Conservation (phyloP, 2,113 vertebrate genomes). For the Prochilodus magdalenae region DNA sequence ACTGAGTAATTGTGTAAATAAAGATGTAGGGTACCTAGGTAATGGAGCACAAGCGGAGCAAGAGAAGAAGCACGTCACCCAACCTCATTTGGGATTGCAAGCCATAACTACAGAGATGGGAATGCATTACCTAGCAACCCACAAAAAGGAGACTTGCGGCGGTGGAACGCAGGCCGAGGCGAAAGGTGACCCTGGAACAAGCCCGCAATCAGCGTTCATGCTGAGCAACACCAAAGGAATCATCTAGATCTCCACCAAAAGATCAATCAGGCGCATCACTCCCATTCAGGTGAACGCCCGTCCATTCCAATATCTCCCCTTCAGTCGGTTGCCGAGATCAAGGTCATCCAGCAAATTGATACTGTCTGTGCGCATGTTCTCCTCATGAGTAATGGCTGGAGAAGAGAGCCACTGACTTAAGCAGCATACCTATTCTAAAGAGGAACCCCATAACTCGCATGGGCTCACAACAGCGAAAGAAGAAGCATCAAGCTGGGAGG, state of each 20-base stretch:
- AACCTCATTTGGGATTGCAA: conserved; percentile 7
- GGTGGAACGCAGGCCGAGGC: conserved; percentile 56
- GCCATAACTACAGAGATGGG: conserved; percentile 1
- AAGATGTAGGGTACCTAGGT: not conserved
- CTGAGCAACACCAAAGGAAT: conserved; percentile 52
- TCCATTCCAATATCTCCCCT: conserved; percentile 69
- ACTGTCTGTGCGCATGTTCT: conserved; percentile 71
- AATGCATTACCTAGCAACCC: conserved; percentile 66
- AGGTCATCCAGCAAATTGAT: conserved; percentile 70
- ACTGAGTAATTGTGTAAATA: not conserved
- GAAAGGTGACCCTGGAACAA: conserved; percentile 56
- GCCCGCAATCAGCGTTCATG: conserved; percentile 66
- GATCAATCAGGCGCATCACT: conserved; percentile 67
- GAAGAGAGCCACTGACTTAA: conserved; percentile 33
- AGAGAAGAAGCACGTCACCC: not conserved
- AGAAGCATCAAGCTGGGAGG: no score
- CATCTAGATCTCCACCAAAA: conserved; percentile 61
- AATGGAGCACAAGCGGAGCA: not conserved
- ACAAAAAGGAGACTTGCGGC: conserved; percentile 55
- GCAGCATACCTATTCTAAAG: not conserved
- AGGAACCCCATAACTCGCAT: not conserved
- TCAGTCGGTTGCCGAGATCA: conserved; percentile 60
- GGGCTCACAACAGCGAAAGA: not conserved
- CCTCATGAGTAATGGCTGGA: conserved; percentile 70
- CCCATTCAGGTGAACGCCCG: conserved; percentile 60